A percentile compares a stretch with the other conserved stretches of the same genome.
Evolutionary conservation across 2,797 vertebrate genomes (phyloP).

Genomic region (Falco naumanni): DNA sequence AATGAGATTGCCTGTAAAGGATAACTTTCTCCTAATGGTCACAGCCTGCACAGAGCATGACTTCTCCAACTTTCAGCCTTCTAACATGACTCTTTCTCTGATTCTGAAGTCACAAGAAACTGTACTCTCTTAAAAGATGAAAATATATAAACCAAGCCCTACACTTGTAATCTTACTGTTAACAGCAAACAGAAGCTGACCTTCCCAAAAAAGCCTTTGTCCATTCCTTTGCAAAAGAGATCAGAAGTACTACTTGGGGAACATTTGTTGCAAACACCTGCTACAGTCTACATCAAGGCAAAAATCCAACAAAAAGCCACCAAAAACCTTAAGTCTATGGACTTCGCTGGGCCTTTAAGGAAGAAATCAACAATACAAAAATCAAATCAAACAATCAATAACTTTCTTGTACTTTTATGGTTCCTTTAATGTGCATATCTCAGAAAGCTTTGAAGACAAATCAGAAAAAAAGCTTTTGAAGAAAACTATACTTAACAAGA

Average conservation of each 20-base stretch:
- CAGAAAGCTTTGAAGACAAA: not conserved
- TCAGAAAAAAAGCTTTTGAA: not conserved
- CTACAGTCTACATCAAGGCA: slow-evolving; percentile 12
- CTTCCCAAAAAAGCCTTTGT: slow-evolving; percentile 24
- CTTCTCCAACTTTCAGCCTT: not conserved
- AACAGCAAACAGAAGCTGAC: slow-evolving; percentile 7
- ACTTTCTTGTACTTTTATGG: not conserved
- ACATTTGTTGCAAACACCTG: not conserved
- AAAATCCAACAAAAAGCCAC: slow-evolving; percentile 7
- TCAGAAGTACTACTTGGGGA: not conserved
- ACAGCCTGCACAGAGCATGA: not conserved
- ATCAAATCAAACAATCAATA: slow-evolving; percentile 19
- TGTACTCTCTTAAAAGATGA: slow-evolving; percentile 10
- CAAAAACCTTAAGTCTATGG: not conserved
- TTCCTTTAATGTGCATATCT: not conserved
- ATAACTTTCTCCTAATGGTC: not conserved
- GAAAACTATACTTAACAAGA: not conserved
- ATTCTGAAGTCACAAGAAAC: not conserved
- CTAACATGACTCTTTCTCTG: not conserved
- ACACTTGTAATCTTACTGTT: not conserved
- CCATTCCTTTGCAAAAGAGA: slow-evolving; percentile 2
- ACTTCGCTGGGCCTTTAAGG: not conserved
- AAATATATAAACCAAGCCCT: not conserved
- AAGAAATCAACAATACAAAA: slow-evolving; percentile 21
- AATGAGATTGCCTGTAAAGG: not conserved